phyloP scores from a whole-genome alignment of 2,113 vertebrate genomes.

The Grantiella picta region DNA sequence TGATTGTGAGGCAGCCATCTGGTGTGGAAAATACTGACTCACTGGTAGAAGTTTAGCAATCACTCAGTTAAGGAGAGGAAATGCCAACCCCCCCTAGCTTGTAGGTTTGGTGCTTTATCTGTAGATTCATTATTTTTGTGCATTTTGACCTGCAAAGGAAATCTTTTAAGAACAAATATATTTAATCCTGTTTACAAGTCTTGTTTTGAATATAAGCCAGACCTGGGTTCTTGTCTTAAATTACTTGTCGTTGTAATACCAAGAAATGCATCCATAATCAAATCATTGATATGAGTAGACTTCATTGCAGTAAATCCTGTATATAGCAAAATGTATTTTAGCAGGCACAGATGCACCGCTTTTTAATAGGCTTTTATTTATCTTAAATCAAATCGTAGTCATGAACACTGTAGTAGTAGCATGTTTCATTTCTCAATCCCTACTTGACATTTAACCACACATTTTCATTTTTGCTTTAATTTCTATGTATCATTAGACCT shows the following conservation, averaged over 20 bases:
- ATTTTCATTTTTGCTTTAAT: neutral
- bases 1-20: neutral
- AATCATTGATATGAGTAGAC: neutral
- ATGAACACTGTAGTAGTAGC: neutral
- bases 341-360: neutral
- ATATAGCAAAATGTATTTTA: neutral
- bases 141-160: neutral
- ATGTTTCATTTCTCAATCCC: neutral
- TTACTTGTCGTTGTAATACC: neutral
- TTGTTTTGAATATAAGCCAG: neutral
- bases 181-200: neutral
- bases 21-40: neutral
- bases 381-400: neutral
- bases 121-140: neutral
- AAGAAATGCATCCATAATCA: neutral
- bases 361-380: neutral
- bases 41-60: neutral
- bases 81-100: neutral
- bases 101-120: neutral
- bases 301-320: neutral
- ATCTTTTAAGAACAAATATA: neutral
- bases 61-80: neutral
- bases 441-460: neutral
- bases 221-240: neutral
- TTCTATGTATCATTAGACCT: neutral